Evolutionary conservation across 1,140 invertebrate genomes (phyloP), one percentile per base, ranked within the genome.

Genomic region (Tetraneura akinire): DNA sequence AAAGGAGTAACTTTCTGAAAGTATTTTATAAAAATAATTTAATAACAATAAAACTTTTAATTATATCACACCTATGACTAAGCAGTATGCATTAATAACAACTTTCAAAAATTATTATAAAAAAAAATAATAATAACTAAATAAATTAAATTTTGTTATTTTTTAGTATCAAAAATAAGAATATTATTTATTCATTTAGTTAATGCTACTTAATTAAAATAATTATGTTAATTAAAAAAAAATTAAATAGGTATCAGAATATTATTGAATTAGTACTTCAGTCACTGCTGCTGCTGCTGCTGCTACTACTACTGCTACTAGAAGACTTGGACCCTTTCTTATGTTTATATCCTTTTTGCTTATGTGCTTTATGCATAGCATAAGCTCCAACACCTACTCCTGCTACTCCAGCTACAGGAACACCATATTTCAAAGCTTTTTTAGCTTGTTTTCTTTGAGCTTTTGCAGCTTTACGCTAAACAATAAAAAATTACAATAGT

Each of bases 381-480:
- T 83, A 83, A 16, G 82, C 83, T 26, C 83, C 83, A n/a, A 82
- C 70, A 11, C 80, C 81, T 13, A 49, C 82, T 32, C 82, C 82
- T n/a, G 81, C 82, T n/a, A 78, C 74, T 53, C 81, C 82, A 14
- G 83, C 83, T 23, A 83, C n/a, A 23, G 83, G 83, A 55, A 83
- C 42, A 26, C 83, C 83, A 81, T 83, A 83, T 70, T 83, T 83
- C 49, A 82, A 62, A 6, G 83, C 83, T 47, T 82, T 83, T 68
- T 83, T 83, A 4, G 80, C 80, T 23, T 82, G 78, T 80, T 85
- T 85, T 71, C 83, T 85, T 21, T 84, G 81, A 49, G 76, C 57
- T 82, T 84, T 85, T 8, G 71, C 60, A 10, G 80, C 81, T 57
- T 83, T 84, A 71, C 82, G 83, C 83, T 84, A 80, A 82, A 82